Evolutionary conservation across 2,888 invertebrate genomes (phyloP).

Genomic region (Pseudoips prasinana): DNA sequence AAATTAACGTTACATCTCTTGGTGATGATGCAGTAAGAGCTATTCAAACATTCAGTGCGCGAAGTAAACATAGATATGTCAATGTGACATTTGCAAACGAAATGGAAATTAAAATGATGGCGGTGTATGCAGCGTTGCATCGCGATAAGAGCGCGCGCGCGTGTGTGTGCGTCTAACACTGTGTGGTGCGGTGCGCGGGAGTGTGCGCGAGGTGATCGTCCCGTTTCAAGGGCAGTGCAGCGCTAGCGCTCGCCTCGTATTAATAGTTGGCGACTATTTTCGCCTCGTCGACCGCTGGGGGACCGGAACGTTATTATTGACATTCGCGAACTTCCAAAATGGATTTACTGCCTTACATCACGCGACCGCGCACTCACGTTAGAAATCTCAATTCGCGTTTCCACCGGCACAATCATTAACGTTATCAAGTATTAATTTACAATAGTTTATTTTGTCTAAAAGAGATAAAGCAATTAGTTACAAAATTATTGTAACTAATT

Average conservation of each 20-base stretch:
- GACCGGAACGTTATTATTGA: conserved; percentile 78
- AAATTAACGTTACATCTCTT: conserved; percentile 12
- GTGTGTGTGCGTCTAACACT: conserved; percentile 43
- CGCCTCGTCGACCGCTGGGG: conserved; percentile 68
- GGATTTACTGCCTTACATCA: conserved; percentile 54
- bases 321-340: conserved; percentile 74
- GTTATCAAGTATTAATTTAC: too few relatives aligned
- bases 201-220: conserved; percentile 77
- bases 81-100: conserved; percentile 67
- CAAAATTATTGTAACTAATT: too few relatives aligned
- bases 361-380: conserved; percentile 24
- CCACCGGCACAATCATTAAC: background rate
- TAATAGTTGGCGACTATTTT: conserved; percentile 80
- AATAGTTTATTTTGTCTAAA: too few relatives aligned
- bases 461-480: too few relatives aligned
- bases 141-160: conserved; percentile 46
- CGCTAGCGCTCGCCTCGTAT: conserved; percentile 73
- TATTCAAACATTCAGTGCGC: conserved; percentile 33
- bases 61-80: conserved; percentile 47
- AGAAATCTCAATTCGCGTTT: conserved; percentile 2
- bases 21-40: conserved; percentile 19
- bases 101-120: conserved; percentile 74
- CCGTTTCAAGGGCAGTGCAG: conserved; percentile 80
- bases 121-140: conserved; percentile 65
- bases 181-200: conserved; percentile 48